These are phyloP conservation scores for Ophthalmolycus amberensis DNA, from an alignment of 2,113 vertebrate species.

Conservation along the genomic window DNA sequence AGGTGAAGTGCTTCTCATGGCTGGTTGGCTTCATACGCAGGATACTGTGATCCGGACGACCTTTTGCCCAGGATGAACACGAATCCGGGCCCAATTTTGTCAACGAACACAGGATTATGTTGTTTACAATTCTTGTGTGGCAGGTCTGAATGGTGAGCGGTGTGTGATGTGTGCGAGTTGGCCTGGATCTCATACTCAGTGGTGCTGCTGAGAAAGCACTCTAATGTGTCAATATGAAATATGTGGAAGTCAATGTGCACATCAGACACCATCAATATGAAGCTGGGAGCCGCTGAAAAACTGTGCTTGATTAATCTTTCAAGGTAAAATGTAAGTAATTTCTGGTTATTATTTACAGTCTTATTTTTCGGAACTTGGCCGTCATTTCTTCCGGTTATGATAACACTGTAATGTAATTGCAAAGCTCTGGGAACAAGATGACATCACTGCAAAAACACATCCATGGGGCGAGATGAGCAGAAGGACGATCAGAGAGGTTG, in stretches of 20 bases:
- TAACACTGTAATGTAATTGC: not conserved
- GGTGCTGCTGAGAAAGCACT: not conserved
- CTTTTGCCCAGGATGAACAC: not conserved
- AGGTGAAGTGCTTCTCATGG: conserved; percentile 42
- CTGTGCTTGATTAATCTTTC: not conserved
- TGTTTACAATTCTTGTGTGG: not conserved
- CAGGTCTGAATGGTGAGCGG: not conserved
- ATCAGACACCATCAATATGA: not conserved
- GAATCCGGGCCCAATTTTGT: conserved; percentile 10
- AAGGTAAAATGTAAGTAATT: not conserved
- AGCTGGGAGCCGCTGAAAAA: conserved; percentile 2
- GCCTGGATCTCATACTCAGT: not conserved
- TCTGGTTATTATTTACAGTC: not conserved
- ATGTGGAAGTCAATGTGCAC: conserved; percentile 19
- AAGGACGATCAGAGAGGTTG: not conserved
- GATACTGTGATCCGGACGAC: not conserved
- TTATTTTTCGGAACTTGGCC: not conserved
- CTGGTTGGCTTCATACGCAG: not conserved
- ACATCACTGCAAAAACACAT: not conserved
- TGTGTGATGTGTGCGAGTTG: not conserved
- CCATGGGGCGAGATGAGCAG: too few relatives aligned
- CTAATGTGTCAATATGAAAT: conserved; percentile 20
- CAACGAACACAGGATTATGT: conserved; percentile 15
- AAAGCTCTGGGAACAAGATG: not conserved
- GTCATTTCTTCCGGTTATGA: not conserved